Evolutionary conservation across 2,113 vertebrate species (phyloP).

Genomic region (Dendropsophus ebraccatus): DNA sequence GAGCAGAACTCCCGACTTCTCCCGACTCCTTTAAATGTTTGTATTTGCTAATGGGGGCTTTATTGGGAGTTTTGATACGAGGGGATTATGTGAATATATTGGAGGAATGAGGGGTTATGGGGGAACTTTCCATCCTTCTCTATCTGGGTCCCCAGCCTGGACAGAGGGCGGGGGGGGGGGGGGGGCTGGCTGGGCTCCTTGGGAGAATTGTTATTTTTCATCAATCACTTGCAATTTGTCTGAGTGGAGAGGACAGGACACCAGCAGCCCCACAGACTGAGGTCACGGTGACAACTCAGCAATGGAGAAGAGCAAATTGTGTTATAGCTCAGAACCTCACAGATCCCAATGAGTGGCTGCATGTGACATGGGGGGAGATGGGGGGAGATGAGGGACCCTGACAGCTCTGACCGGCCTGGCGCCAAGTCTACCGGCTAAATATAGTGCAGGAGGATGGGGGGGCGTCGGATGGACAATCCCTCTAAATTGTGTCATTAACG

Average conservation of each 20-base stretch:
- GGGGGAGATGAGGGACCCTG: slow-evolving; percentile 94
- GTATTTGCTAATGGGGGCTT: slow-evolving; percentile 34
- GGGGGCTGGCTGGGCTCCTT: slow-evolving; percentile 68
- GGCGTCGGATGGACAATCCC: not conserved
- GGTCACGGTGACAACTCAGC: slow-evolving; percentile 77
- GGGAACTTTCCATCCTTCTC: slow-evolving; percentile 44
- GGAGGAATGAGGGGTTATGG: too few species aligned
- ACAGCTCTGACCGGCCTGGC: slow-evolving; percentile 97
- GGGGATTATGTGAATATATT: slow-evolving; percentile 47
- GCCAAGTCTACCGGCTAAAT: slow-evolving; percentile 92
- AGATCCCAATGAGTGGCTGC: slow-evolving; percentile 69
- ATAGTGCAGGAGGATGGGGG: slow-evolving; percentile 70
- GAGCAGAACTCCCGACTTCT: not conserved
- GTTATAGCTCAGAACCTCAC: slow-evolving; percentile 70
- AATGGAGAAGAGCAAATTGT: slow-evolving; percentile 76
- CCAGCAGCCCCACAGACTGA: slow-evolving; percentile 76
- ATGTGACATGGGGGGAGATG: slow-evolving; percentile 90
- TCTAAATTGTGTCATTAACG: slow-evolving; percentile 8
- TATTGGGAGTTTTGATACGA: slow-evolving; percentile 43
- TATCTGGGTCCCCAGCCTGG: slow-evolving; percentile 41
- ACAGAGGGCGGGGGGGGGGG: slow-evolving; percentile 66
- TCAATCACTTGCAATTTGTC: slow-evolving; percentile 83
- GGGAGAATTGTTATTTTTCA: slow-evolving; percentile 81
- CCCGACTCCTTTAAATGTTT: slow-evolving; percentile 36
- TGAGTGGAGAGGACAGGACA: slow-evolving; percentile 79